phyloP scores from a whole-genome alignment of 2,888 invertebrate genomes.

The Elgonia sp. region DNA sequence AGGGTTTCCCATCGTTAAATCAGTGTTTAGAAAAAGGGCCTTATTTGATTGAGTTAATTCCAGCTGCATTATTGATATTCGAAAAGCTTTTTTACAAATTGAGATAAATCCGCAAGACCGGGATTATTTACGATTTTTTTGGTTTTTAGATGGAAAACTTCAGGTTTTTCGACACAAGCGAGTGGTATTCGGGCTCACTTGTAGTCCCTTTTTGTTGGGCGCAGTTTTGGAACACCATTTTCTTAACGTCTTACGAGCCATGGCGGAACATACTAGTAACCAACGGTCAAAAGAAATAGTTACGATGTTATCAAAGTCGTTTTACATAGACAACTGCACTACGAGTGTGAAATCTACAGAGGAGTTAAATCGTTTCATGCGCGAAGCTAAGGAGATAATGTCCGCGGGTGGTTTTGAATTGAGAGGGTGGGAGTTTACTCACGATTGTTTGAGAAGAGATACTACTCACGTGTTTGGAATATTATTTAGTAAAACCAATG shows the following conservation, averaged over 20 bases:
- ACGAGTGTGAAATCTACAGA: slow-evolving; percentile 53
- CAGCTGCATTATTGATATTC: too few relatives aligned
- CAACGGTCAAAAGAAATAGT: slow-evolving; percentile 44
- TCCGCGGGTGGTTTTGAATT: slow-evolving; percentile 67
- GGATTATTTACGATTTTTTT: slow-evolving; percentile 59
- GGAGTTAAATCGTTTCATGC: slow-evolving; percentile 49
- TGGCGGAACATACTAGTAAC: not conserved
- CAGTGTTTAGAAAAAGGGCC: too few relatives aligned
- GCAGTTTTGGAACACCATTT: slow-evolving; percentile 73
- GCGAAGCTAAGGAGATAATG: slow-evolving; percentile 65
- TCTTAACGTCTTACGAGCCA: not conserved
- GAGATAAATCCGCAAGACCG: slow-evolving; percentile 50
- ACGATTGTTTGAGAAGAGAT: slow-evolving; percentile 36
- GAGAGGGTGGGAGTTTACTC: slow-evolving; percentile 68
- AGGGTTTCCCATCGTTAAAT: too few relatives aligned
- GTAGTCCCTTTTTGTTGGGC: slow-evolving; percentile 77
- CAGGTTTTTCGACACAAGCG: slow-evolving; percentile 72
- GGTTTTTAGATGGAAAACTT: slow-evolving; percentile 59
- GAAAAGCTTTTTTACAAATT: too few relatives aligned
- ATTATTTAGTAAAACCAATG: slow-evolving; percentile 51
- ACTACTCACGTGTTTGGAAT: slow-evolving; percentile 59
- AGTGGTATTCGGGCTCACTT: slow-evolving; percentile 79
- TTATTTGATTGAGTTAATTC: too few relatives aligned
- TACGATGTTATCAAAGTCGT: slow-evolving; percentile 70
- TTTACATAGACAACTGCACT: slow-evolving; percentile 77